phyloP scores from a whole-genome alignment of 2,113 vertebrate species.

The Bolborhynchus lineola region DNA sequence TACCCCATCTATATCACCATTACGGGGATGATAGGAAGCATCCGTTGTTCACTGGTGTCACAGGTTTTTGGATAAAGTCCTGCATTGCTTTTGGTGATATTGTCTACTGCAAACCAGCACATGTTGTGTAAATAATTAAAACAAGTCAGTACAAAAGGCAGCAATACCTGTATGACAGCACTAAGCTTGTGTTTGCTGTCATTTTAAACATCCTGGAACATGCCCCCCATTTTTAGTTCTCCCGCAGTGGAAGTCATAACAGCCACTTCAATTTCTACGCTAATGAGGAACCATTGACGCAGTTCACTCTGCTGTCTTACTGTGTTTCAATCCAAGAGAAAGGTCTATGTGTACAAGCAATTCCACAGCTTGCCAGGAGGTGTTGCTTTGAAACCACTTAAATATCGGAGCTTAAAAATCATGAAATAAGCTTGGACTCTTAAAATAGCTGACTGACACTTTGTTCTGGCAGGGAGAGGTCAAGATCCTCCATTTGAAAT shows the following conservation, averaged over 20 bases:
- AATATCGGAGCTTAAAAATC: neutral
- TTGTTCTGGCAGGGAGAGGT: neutral
- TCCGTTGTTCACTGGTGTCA: neutral
- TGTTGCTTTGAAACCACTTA: slow-evolving; percentile 22
- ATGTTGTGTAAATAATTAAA: neutral
- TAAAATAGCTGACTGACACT: neutral
- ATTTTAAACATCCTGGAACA: neutral
- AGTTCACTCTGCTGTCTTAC: neutral
- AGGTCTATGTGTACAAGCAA: neutral
- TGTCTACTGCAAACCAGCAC: neutral
- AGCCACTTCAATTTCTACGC: accelerated
- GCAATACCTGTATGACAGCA: neutral
- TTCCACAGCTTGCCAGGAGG: slow-evolving; percentile 41
- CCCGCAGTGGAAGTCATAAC: accelerated
- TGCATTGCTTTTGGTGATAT: neutral
- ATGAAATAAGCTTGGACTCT: too few relatives aligned
- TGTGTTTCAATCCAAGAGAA: too few relatives aligned
- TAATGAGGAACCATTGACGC: neutral
- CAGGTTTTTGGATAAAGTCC: neutral
- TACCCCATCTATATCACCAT: accelerated
- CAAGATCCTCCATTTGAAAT: neutral
- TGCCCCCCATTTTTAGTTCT: accelerated
- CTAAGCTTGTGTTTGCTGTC: neutral
- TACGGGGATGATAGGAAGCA: neutral
- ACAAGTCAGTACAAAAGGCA: too few relatives aligned